A percentile compares a stretch with the other conserved stretches of the same genome.
Evolutionary conservation across 2,888 invertebrate species (phyloP).

Genomic region (Globia sparganii): DNA sequence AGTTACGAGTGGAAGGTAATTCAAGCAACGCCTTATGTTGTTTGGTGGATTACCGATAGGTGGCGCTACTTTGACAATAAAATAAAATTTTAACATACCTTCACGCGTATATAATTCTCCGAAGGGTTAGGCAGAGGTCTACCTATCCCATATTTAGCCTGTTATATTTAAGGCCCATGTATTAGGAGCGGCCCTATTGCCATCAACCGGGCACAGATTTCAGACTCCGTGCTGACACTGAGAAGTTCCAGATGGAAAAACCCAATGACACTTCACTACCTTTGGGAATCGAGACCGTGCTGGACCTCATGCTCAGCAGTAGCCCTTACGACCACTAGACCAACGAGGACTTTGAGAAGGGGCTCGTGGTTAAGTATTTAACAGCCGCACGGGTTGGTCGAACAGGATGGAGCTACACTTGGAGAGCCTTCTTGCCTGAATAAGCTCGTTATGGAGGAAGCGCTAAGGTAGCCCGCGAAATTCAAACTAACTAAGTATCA

Average conservation of each 20-base stretch:
- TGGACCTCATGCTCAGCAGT: neutral
- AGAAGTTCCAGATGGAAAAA: neutral
- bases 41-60: neutral
- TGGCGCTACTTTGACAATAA: constrained; percentile 14
- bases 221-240: neutral
- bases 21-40: neutral
- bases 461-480: too few relatives aligned
- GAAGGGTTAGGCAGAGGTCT: neutral
- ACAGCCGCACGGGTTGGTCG: neutral
- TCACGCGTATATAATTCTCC: neutral
- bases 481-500: too few relatives aligned
- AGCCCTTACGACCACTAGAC: neutral
- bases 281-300: too few relatives aligned
- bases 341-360: neutral
- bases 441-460: too few relatives aligned
- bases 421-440: neutral
- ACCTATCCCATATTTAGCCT: neutral
- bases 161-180: neutral
- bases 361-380: too few relatives aligned
- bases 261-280: neutral
- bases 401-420: neutral
- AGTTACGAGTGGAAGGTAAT: neutral
- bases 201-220: neutral
- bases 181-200: neutral
- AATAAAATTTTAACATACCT: neutral